Base-by-base conservation (phyloP, 1,140 invertebrate genomes). In the Ladona fulva region DNA sequence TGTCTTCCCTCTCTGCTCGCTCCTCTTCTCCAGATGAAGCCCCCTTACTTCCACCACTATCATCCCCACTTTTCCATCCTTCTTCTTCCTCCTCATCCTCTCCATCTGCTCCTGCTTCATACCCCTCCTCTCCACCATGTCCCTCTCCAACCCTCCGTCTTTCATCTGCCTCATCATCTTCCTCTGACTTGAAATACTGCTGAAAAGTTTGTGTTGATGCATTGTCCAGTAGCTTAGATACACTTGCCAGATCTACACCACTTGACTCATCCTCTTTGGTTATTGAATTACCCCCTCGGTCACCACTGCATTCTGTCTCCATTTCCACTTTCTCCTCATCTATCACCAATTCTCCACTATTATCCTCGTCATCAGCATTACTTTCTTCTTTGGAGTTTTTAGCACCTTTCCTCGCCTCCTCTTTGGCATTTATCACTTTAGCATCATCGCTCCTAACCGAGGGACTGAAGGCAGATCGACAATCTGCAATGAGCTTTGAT, bases 181-280 rank as follows among this genome's bases (percentile, higher is more conserved):
- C 83, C 22, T 84, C 83, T 12, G 76, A 74, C 24, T 77, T 77
- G 80, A 84, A 86, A 82, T 83, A 85, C 81, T 86, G 84, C 82
- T 90, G 85, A 87, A 94, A 88, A 83, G 91, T 90, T 78, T 93
- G 91, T 22, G 89, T 89, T 14, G 92, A 93, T 0, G 92, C 92
- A 80, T 95, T 95, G 79, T 95, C 94, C 77, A 94, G 84, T 6
- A 93, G 85, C 66, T 91, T 90, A 0, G 93, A 91, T 0, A 95
- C 92, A 44, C 92, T 91, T 0, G 92, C 93, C 44, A 94, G 84
- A 83, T 94, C 93, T 5, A 87, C 80, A 25, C 78, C 80, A 52
- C 76, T 75, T 76, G 80, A 78, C 22, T 80, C 80, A 75, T 78
- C 78, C 16, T 78, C 44, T 59, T 74, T 74, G 66, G 77, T 74